A percentile compares a stretch with the other conserved stretches of the same genome.
phyloP scores from a whole-genome alignment of 2,113 vertebrate genomes.

The Paramormyrops kingsleyae region DNA sequence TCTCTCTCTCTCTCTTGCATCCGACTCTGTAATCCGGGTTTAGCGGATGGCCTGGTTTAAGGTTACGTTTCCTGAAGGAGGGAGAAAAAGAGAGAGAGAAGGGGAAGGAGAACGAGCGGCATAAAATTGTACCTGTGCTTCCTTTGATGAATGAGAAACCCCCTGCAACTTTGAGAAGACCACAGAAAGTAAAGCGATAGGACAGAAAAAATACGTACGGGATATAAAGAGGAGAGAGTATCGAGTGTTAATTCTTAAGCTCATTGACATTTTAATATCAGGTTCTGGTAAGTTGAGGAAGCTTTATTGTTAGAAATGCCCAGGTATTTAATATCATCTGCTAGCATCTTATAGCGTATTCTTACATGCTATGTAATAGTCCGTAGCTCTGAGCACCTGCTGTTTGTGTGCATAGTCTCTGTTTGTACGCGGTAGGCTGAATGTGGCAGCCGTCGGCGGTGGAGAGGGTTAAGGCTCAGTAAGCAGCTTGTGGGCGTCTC shows the following conservation, averaged over 20 bases:
- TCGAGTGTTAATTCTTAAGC: neutral
- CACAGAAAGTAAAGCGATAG: neutral
- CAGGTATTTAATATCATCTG: neutral
- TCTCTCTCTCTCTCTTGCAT: neutral
- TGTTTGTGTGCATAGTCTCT: neutral
- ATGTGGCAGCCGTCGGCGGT: neutral
- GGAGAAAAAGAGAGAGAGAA: neutral
- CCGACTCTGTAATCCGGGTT: conserved; percentile 4
- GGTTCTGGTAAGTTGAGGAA: neutral
- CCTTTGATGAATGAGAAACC: neutral
- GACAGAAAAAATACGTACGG: neutral
- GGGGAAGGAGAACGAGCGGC: neutral
- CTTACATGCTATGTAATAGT: neutral
- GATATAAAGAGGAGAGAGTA: neutral
- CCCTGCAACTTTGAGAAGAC: neutral
- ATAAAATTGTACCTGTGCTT: neutral
- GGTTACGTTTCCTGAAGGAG: neutral
- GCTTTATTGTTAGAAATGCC: neutral
- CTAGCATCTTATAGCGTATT: neutral
- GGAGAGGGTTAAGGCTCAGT: conserved; percentile 10
- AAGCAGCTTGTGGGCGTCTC: conserved; percentile 8
- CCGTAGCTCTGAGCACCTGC: neutral
- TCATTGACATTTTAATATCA: neutral
- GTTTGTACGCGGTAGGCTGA: neutral
- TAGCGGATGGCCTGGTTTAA: neutral